Conservation (phyloP, 2,888 invertebrate species). For the Metopia argyrocephala region DNA sequence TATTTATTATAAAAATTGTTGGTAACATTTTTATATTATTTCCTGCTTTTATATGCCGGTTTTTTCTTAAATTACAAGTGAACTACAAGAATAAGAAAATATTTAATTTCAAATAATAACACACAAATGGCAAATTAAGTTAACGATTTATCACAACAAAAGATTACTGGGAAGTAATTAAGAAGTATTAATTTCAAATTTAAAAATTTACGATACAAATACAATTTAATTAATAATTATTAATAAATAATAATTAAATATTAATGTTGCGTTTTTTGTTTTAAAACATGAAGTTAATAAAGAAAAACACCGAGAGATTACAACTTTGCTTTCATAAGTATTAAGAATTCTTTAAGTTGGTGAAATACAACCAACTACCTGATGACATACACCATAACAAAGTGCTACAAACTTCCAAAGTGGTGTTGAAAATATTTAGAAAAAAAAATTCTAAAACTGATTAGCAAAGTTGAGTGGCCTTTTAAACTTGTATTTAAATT, state of each 20-base stretch:
- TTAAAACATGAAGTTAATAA: too few species aligned
- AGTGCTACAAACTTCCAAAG: too few species aligned
- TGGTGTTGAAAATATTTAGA: background rate
- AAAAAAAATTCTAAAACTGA: slow-evolving; percentile 17
- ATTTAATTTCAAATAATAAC: background rate
- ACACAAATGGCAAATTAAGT: background rate
- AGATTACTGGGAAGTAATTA: slow-evolving; percentile 1
- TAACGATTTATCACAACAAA: background rate
- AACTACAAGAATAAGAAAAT: background rate
- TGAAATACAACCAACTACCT: too few species aligned
- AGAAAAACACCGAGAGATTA: too few species aligned
- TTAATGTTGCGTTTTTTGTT: too few species aligned
- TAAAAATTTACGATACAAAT: background rate
- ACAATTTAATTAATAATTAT: slow-evolving; percentile 31
- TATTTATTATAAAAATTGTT: background rate
- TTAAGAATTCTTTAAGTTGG: too few species aligned
- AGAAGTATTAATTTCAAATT: slow-evolving; percentile 6
- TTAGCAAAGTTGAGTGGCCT: slow-evolving; percentile 53
- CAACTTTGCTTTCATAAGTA: too few species aligned
- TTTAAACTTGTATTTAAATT: slow-evolving; percentile 6
- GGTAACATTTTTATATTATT: background rate
- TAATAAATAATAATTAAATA: too few species aligned
- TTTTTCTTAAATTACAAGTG: too few species aligned
- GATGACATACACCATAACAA: too few species aligned
- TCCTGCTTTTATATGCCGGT: background rate